Evolutionary conservation across 2,888 invertebrate species (phyloP).

Genomic region (Drosophila flavopinicola): DNA sequence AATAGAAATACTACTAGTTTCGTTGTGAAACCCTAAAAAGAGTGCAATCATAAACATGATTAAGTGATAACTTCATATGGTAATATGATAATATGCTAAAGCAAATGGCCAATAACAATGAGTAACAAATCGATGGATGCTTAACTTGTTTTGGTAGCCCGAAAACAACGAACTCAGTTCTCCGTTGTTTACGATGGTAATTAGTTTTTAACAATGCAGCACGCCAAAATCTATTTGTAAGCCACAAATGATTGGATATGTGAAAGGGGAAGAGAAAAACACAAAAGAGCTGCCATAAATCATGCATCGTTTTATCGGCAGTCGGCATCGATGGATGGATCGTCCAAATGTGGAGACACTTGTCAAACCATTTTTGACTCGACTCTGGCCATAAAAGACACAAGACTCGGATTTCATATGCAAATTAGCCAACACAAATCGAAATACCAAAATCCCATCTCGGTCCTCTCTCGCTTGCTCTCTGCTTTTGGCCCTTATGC

Average conservation of each 20-base stretch:
- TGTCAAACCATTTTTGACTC: constrained; percentile 57
- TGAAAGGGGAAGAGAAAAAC: constrained; percentile 11
- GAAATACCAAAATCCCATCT: constrained; percentile 29
- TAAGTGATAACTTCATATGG: constrained; percentile 61
- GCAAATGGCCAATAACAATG: constrained; percentile 28
- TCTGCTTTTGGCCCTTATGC: constrained; percentile 24
- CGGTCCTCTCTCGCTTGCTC: not conserved
- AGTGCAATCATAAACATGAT: constrained; percentile 58
- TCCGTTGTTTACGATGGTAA: constrained; percentile 59
- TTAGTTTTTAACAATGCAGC: constrained; percentile 56
- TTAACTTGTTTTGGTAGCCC: constrained; percentile 29
- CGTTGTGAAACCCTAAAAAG: constrained; percentile 14
- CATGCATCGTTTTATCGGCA: constrained; percentile 30
- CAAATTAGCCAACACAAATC: constrained; percentile 68
- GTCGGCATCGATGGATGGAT: constrained; percentile 24
- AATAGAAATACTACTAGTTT: constrained; percentile 16
- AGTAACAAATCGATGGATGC: constrained; percentile 26
- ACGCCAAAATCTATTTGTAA: constrained; percentile 36
- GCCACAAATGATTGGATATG: constrained; percentile 26
- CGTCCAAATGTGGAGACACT: constrained; percentile 56
- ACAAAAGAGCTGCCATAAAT: constrained; percentile 59
- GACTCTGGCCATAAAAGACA: constrained; percentile 39
- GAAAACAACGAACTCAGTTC: constrained; percentile 40
- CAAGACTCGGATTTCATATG: constrained; percentile 52
- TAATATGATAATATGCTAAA: constrained; percentile 15